Evolutionary conservation across 2,797 vertebrate genomes (phyloP).

Genomic region (Nyctibius grandis): DNA sequence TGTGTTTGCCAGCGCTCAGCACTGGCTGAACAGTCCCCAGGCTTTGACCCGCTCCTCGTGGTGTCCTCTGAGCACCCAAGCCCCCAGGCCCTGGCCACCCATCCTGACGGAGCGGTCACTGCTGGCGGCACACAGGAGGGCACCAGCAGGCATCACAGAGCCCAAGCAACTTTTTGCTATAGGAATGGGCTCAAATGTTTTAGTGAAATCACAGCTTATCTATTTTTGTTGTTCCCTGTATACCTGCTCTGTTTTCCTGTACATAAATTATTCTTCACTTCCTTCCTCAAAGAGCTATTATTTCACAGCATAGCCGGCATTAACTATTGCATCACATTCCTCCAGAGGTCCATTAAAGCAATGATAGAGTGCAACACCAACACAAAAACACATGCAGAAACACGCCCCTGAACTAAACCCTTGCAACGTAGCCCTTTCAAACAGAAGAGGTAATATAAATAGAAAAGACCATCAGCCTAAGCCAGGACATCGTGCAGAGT

Average conservation of each 20-base stretch:
- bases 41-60: background rate
- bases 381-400: background rate
- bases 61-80: background rate
- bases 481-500: background rate
- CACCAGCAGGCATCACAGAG: background rate
- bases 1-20: background rate
- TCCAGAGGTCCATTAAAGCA: constrained; percentile 19
- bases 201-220: constrained; percentile 31
- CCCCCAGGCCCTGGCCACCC: background rate
- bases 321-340: constrained; percentile 20
- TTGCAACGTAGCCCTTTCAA: background rate
- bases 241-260: constrained; percentile 27
- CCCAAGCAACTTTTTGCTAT: background rate
- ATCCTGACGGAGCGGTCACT: background rate
- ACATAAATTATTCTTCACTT: constrained; percentile 58
- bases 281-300: constrained; percentile 54
- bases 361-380: background rate
- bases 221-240: constrained; percentile 12
- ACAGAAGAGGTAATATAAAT: background rate
- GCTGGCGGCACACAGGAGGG: background rate
- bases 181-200: background rate
- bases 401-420: background rate
- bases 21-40: background rate
- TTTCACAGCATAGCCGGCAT: constrained; percentile 23
- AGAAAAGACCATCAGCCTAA: background rate